Base-by-base conservation (phyloP, 2,888 invertebrate species). In the Cenopis cana region DNA sequence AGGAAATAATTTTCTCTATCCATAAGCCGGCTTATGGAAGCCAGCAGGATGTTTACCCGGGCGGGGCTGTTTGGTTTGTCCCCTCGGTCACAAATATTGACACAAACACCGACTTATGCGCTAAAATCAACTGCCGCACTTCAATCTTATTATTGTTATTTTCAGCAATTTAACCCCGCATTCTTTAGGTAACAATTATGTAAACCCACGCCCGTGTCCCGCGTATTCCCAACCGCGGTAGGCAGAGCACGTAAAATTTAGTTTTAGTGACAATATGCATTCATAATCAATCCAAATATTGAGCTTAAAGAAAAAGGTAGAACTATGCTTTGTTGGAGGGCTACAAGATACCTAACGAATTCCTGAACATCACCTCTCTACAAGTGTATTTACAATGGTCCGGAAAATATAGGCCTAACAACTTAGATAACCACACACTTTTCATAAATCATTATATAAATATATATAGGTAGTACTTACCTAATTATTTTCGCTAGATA, bases 11-110 rank as follows among this genome's bases (percentile, higher is more conserved):
- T 83, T 79, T 82, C 78, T 85, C 79, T 79, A 81, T 79, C 80
- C 79, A 80, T 85, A 85, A 83, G 81, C 78, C 76, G 77, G 76
- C 78, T 82, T 76, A 75, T 77, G 77, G 77, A 74, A 77, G 76
- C 67, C 66, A 61, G 69, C 75, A 79, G 80, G 79, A 76, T 88
- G 86, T 89, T 88, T 87, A 75, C 79, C 68, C 72, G 78, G 76
- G 77, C 78, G 80, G 77, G 80, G 78, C 74, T 77, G 81, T 83
- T 82, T 83, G 78, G 81, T 83, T 82, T 83, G 78, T 79, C 76
- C 74, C 74, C 80, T 76, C 82, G 75, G 76, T 76, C 78, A 77
- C 87, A 86, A 90, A 89, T 89, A 90, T 90, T 90, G 87, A 87
- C 87, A 79, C 79, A 81, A 85, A 85, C 84, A 82, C 76, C 76